Evolutionary conservation across 2,888 invertebrate species (phyloP).

Genomic region (Chrysotoxum bicinctum): DNA sequence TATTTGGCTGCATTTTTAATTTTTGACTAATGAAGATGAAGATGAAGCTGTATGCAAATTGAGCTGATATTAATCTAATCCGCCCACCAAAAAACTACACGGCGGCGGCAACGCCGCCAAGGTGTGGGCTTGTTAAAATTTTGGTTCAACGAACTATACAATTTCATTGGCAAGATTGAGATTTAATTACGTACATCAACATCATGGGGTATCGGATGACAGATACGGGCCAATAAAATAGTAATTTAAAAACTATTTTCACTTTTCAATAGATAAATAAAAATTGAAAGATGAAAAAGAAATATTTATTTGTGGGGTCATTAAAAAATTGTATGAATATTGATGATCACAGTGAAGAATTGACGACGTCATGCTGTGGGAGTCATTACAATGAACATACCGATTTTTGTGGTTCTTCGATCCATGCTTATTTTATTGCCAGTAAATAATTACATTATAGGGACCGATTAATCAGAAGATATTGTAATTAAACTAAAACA

Average conservation of each 20-base stretch:
- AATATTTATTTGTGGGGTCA: background rate
- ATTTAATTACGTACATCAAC: constrained; percentile 1
- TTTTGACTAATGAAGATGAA: constrained; percentile 22
- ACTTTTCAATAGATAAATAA: background rate
- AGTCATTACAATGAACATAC: no score
- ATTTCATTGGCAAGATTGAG: background rate
- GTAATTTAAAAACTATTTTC: background rate
- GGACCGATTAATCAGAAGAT: no score
- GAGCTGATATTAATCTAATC: background rate
- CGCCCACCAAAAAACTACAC: background rate
- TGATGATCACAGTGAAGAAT: background rate
- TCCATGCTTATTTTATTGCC: no score
- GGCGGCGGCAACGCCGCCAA: background rate
- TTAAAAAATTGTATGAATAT: background rate
- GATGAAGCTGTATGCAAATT: constrained; percentile 10
- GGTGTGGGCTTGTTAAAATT: background rate
- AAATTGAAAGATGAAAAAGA: background rate
- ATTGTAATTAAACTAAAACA: no score
- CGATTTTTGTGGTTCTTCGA: no score
- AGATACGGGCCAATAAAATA: constrained; percentile 1
- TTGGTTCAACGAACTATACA: constrained; percentile 16
- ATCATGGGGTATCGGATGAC: background rate
- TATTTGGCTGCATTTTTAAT: constrained; percentile 2
- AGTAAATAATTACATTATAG: no score
- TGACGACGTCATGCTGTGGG: no score